Evolutionary conservation across 2,797 vertebrate species (phyloP).

Genomic region (Alauda arvensis): DNA sequence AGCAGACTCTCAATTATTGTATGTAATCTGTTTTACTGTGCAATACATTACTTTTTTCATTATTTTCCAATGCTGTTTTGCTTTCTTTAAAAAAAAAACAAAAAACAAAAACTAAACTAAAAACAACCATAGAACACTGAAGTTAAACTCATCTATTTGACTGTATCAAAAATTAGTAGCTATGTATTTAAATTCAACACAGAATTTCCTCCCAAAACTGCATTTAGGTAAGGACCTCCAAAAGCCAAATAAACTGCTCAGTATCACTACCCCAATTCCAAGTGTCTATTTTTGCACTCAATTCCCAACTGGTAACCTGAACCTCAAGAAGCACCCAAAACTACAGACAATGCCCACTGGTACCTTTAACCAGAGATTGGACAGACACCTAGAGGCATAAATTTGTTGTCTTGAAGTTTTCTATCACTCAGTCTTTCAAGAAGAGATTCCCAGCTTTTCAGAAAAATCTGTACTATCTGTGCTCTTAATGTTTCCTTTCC

Average conservation of each 20-base stretch:
- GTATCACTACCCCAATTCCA: not conserved
- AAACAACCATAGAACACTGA: not conserved
- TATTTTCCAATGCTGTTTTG: not conserved
- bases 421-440: not conserved
- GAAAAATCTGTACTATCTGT: not conserved
- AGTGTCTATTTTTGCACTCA: not conserved
- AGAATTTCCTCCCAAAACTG: not conserved
- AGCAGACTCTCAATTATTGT: not conserved
- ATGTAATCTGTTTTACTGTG: not conserved
- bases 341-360: no score
- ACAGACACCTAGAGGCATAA: not conserved
- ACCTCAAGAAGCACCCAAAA: not conserved
- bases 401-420: not conserved
- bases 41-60: not conserved
- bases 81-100: not conserved
- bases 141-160: not conserved
- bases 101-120: not conserved
- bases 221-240: not conserved
- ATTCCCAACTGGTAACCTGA: not conserved
- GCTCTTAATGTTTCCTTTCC: not conserved
- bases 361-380: not conserved
- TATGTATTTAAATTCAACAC: not conserved
- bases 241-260: not conserved
- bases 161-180: not conserved
- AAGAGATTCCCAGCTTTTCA: not conserved